Evolutionary conservation across 2,888 invertebrate genomes (phyloP).

Genomic region (Synergus umbraculus): DNA sequence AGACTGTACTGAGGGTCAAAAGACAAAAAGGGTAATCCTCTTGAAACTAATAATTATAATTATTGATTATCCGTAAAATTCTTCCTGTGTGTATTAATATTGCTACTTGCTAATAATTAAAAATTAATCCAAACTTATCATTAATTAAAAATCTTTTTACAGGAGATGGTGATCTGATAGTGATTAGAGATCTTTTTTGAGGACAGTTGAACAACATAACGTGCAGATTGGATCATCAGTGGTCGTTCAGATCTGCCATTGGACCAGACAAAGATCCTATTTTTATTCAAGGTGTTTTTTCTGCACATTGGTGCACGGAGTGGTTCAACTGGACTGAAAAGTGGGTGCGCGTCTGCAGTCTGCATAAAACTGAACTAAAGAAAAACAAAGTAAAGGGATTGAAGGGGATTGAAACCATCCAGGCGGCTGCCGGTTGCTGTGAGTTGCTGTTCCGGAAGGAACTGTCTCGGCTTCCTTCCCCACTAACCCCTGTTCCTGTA

Average conservation of each 20-base stretch:
- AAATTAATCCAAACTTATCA: too few relatives aligned
- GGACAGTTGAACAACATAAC: not conserved
- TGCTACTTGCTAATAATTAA: too few relatives aligned
- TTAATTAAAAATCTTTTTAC: not conserved
- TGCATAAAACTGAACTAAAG: slow-evolving; percentile 19
- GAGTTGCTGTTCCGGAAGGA: slow-evolving; percentile 54
- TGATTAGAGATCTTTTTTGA: slow-evolving; percentile 7
- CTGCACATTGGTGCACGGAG: slow-evolving; percentile 19
- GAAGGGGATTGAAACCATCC: slow-evolving; percentile 20
- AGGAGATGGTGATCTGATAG: not conserved
- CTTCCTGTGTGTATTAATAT: too few relatives aligned
- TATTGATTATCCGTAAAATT: too few relatives aligned
- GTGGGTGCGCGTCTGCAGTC: slow-evolving; percentile 15
- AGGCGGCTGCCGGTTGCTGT: slow-evolving; percentile 5
- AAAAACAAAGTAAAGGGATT: slow-evolving; percentile 22
- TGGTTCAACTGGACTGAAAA: slow-evolving; percentile 13
- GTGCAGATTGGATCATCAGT: not conserved
- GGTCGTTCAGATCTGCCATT: slow-evolving; percentile 9
- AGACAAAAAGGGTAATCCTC: too few relatives aligned
- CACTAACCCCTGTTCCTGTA: slow-evolving; percentile 14
- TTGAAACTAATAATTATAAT: too few relatives aligned
- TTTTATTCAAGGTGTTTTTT: slow-evolving; percentile 17
- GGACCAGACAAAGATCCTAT: not conserved
- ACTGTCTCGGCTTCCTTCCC: slow-evolving; percentile 65
- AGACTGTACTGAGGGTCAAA: not conserved